Percentiles rank a stretch among this genome's conserved stretches.
Evolutionary conservation across 30 jellyfish, hydroid and myxozoan species (phyloP).

Genomic region (Catostylus mosaicus): DNA sequence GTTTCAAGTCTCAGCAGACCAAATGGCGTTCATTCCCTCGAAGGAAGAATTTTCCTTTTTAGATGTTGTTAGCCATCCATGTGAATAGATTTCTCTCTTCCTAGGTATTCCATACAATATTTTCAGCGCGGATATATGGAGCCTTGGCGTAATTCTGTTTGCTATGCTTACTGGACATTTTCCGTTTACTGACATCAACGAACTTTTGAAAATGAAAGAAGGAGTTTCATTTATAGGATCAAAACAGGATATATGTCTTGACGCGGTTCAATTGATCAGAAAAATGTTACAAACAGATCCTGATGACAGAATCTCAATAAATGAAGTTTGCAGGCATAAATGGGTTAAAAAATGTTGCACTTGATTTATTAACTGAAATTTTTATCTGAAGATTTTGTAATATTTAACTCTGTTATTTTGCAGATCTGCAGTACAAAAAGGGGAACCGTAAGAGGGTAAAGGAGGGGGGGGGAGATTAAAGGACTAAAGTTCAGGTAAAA

Average conservation of each 20-base stretch:
- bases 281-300: conserved; percentile 42
- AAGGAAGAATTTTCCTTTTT: too few species aligned
- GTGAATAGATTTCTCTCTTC: neutral
- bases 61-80: too few species aligned
- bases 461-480: too few species aligned
- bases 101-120: conserved; percentile 73
- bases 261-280: conserved; percentile 25
- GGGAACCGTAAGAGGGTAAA: too few species aligned
- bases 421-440: too few species aligned
- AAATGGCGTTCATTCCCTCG: too few species aligned
- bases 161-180: conserved; percentile 56
- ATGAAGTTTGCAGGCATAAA: conserved; percentile 25
- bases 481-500: too few species aligned
- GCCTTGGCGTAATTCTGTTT: conserved; percentile 74
- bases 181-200: conserved; percentile 57
- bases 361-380: too few species aligned
- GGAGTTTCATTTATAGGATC: conserved; percentile 47
- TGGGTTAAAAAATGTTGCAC: conserved; percentile 27
- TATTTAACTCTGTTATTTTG: too few species aligned
- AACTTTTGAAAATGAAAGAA: conserved; percentile 32
- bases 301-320: conserved; percentile 20
- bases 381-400: too few species aligned
- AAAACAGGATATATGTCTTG: conserved; percentile 40
- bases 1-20: too few species aligned
- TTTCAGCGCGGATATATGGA: conserved; percentile 77